A percentile compares a stretch with the other conserved stretches of the same genome.
Conservation (phyloP, 2,888 invertebrate species). For the Tachina grossa region DNA sequence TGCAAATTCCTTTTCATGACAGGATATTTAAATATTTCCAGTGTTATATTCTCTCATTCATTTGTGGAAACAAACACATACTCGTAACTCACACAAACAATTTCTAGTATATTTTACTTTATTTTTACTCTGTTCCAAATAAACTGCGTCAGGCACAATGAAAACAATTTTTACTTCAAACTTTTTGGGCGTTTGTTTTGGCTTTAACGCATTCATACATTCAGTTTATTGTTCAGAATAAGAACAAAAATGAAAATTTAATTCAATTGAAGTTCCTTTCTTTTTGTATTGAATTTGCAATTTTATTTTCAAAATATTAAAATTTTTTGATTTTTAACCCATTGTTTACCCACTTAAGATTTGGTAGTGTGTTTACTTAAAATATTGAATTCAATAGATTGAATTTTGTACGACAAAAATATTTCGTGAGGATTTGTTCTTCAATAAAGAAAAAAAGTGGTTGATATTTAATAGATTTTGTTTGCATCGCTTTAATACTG, state of each 20-base stretch:
- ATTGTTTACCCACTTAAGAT: slow-evolving; percentile 73
- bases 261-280: slow-evolving; percentile 67
- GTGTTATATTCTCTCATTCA: slow-evolving; percentile 5
- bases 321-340: slow-evolving; percentile 71
- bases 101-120: background rate
- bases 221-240: slow-evolving; percentile 44
- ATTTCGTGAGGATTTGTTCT: slow-evolving; percentile 19
- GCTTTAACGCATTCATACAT: slow-evolving; percentile 31
- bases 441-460: slow-evolving; percentile 29
- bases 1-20: slow-evolving; percentile 27
- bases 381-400: slow-evolving; percentile 64
- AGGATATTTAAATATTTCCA: slow-evolving; percentile 49
- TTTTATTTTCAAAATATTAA: slow-evolving; percentile 63
- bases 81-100: background rate
- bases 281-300: slow-evolving; percentile 59
- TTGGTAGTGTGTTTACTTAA: slow-evolving; percentile 72
- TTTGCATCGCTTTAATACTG: background rate
- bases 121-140: slow-evolving; percentile 39
- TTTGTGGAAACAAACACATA: background rate
- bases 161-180: slow-evolving; percentile 49
- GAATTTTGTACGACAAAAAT: slow-evolving; percentile 26
- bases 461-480: slow-evolving; percentile 48
- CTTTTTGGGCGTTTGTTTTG: slow-evolving; percentile 51
- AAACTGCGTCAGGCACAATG: slow-evolving; percentile 43
- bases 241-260: slow-evolving; percentile 57